A percentile compares a stretch with the other conserved stretches of the same genome.
These are phyloP conservation scores for Caloenas nicobarica DNA, from an alignment of 2,113 vertebrate genomes.

Conservation along the genomic window DNA sequence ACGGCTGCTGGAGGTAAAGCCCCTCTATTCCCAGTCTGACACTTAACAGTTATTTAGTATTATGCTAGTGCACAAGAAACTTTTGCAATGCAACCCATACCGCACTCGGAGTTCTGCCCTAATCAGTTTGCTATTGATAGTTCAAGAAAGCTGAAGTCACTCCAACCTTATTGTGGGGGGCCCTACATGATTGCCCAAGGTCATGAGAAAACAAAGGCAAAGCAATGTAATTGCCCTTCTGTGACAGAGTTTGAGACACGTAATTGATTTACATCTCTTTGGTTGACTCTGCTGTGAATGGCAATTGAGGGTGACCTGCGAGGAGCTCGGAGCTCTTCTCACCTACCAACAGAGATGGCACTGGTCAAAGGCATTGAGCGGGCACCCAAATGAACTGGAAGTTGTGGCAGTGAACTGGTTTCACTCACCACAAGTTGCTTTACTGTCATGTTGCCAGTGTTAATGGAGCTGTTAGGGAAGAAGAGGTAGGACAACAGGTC, in stretches of 20 bases:
- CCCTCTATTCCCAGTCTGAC: not conserved
- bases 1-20: not conserved
- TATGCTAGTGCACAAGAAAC: not conserved
- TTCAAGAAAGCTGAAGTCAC: not conserved
- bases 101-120: not conserved
- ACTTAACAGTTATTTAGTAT: not conserved
- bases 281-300: not conserved
- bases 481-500: not conserved
- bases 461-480: not conserved
- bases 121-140: constrained; percentile 10
- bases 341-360: not conserved
- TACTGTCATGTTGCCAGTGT: not conserved
- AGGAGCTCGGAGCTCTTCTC: not conserved
- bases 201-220: not conserved
- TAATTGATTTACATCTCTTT: not conserved
- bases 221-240: not conserved
- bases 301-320: not conserved
- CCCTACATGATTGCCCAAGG: not conserved
- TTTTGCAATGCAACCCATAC: not conserved
- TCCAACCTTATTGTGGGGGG: not conserved
- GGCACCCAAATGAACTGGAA: not conserved
- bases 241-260: not conserved
- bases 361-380: not conserved
- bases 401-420: not conserved
- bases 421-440: not conserved